Evolutionary conservation across 92 coral and sea anemone genomes (phyloP).

Genomic region (Galaxea fascicularis): DNA sequence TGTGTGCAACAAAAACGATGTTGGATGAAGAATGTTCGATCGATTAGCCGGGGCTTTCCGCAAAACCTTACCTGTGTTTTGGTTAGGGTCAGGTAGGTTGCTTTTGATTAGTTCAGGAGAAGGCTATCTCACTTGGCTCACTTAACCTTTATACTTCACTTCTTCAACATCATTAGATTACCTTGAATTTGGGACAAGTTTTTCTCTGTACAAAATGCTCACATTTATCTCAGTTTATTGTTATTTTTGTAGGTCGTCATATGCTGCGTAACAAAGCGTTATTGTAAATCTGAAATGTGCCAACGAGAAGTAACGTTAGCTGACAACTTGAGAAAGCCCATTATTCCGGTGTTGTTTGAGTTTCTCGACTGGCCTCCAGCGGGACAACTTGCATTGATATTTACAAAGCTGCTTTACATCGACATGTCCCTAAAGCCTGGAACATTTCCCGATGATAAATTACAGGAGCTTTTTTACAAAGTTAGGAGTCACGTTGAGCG

Average conservation of each 20-base stretch:
- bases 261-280: constrained; percentile 82
- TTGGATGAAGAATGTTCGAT: no score
- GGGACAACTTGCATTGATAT: constrained; percentile 85
- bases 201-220: no score
- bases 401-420: constrained; percentile 85
- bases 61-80: no score
- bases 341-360: constrained; percentile 85
- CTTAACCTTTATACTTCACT: no score
- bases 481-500: constrained; percentile 30
- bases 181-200: no score
- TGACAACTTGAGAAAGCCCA: constrained; percentile 81
- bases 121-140: no score
- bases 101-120: no score
- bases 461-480: constrained; percentile 36
- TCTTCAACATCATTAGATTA: no score
- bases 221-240: no score
- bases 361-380: constrained; percentile 89
- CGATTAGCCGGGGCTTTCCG: no score
- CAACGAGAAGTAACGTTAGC: constrained; percentile 93
- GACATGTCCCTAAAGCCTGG: constrained; percentile 62
- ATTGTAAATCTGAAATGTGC: constrained; percentile 86
- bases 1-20: no score
- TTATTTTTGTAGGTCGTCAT: constrained; percentile 69
- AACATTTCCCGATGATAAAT: constrained; percentile 50
- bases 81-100: no score